Base-by-base conservation (phyloP, 2,797 vertebrate genomes). In the Salmo trutta region DNA sequence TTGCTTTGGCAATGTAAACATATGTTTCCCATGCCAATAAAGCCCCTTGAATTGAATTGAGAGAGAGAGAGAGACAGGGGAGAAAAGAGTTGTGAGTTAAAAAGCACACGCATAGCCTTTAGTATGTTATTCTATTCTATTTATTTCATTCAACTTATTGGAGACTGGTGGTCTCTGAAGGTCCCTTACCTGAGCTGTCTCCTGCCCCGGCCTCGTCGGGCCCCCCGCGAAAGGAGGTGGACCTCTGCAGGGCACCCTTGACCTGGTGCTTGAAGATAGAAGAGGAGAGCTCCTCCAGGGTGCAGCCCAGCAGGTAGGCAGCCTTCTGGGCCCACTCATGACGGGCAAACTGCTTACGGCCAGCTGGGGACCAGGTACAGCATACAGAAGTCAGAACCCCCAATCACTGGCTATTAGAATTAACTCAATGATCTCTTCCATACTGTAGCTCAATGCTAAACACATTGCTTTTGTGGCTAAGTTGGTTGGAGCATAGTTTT, bases 261-360 rank as follows among this genome's bases (percentile, higher is more conserved):
- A 93, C 87, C 80, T 97, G 96, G 77, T 97, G 96, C 86, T 98
- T 99, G 90, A 99, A 99, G 90, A 98, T 95, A 73, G 96, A 92
- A 0, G 98, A 97, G 79, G 98, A 98, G 62, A 99, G 94, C 81
- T 99, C 98, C 88, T 99, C 98, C 86, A 99, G 90, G 78, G 92
- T 96, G 86, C 97, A 99, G 88, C 98, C 98, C 91, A 99, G 89
- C 78, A 99, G 92, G 88, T 99, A 99, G 0, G 98, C 97, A 0
- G 98, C 97, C 83, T 99, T 99, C 93, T 99, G 98, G 65, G 97
- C 98, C 97, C 97, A 99, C 80, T 99, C 98, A 0, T 99, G 98
- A 21, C 95, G 96, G 1, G 97, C 97, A 93, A 99, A 99, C 92
- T 99, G 98, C 85, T 94, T 96, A 12, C 97, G 96, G 41, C 98